Conservation (phyloP, 2,888 invertebrate species). For the Cistogaster globosa region DNA sequence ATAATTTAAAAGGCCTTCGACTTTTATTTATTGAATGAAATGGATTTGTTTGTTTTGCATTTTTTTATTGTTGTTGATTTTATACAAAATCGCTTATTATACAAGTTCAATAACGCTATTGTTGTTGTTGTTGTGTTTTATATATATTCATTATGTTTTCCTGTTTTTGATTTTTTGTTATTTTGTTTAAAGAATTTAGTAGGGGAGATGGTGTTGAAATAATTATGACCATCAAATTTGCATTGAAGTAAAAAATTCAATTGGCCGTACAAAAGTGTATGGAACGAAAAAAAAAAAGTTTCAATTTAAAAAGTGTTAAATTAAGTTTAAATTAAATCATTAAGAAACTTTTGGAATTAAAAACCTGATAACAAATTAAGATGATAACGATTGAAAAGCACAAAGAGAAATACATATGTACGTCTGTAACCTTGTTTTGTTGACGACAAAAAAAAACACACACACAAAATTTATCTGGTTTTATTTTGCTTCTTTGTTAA, state of each 20-base stretch:
- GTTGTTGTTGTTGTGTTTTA: slow-evolving; percentile 10
- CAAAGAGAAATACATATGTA: slow-evolving; percentile 6
- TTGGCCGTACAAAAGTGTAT: no score
- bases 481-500: slow-evolving; percentile 10
- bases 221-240: slow-evolving; percentile 16
- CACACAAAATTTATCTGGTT: neutral
- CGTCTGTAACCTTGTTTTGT: slow-evolving; percentile 31
- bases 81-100: slow-evolving; percentile 40
- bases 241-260: neutral
- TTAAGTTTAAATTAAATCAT: neutral
- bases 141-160: neutral
- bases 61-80: slow-evolving; percentile 34
- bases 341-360: neutral
- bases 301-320: neutral
- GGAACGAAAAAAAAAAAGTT: no score
- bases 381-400: slow-evolving; percentile 1
- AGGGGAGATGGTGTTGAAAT: slow-evolving; percentile 26
- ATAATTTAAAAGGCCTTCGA: no score
- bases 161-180: neutral
- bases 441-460: neutral
- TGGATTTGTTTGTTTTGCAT: slow-evolving; percentile 39
- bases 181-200: neutral
- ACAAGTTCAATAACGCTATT: slow-evolving; percentile 41
- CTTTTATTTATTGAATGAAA: slow-evolving; percentile 41
- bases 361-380: neutral